These are phyloP conservation scores for Aleadryas rufinucha DNA, from an alignment of 2,113 vertebrate species.

Conservation along the genomic window DNA sequence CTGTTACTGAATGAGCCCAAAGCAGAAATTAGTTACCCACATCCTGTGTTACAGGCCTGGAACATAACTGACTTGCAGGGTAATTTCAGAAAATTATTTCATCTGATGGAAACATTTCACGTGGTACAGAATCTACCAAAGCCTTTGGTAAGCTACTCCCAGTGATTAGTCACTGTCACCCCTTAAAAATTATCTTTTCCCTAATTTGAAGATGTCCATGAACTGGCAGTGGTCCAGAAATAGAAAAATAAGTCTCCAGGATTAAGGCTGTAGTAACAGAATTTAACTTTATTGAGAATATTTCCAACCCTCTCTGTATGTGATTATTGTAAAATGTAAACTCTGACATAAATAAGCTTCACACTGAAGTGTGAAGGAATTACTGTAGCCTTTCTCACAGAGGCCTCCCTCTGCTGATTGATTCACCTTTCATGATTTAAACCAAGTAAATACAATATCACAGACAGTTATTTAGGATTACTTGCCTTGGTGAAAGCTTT, in stretches of 20 bases:
- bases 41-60: not conserved
- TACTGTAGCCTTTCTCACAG: not conserved
- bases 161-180: not conserved
- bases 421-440: not conserved
- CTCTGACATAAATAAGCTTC: not conserved
- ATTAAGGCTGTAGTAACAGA: not conserved
- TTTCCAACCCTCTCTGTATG: not conserved
- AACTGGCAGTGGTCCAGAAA: not conserved
- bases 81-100: not conserved
- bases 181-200: not conserved
- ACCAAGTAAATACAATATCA: not conserved
- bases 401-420: not conserved
- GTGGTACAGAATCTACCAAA: not conserved
- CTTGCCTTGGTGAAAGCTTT: conserved; percentile 90
- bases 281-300: not conserved
- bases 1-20: not conserved
- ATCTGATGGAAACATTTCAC: not conserved
- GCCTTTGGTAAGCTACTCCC: not conserved
- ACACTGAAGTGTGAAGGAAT: not conserved
- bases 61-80: not conserved
- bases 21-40: not conserved
- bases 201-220: not conserved
- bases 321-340: not conserved
- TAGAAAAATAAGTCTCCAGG: not conserved
- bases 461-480: not conserved